These are phyloP conservation scores for Apamea anceps DNA, from an alignment of 2,888 invertebrate genomes.

Conservation along the genomic window DNA sequence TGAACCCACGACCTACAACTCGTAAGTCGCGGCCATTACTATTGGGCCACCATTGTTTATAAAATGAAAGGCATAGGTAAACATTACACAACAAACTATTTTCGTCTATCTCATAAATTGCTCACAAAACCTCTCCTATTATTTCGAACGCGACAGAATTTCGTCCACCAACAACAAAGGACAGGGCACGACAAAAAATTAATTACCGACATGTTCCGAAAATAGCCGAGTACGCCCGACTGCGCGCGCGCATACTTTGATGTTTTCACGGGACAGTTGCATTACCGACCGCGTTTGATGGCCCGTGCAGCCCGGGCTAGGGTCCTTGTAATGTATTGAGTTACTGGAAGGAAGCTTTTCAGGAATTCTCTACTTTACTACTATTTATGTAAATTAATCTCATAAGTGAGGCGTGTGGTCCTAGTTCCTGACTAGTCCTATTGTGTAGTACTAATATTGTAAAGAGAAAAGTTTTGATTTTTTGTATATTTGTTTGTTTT, in stretches of 20 bases:
- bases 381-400: background rate
- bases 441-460: background rate
- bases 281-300: conserved; percentile 57
- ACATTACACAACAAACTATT: conserved; percentile 26
- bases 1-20: background rate
- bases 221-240: conserved; percentile 76
- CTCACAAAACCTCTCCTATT: conserved; percentile 48
- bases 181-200: conserved; percentile 83
- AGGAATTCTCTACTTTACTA: conserved; percentile 25
- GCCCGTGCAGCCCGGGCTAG: conserved; percentile 52
- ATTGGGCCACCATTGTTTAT: background rate
- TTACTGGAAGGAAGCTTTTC: conserved; percentile 30
- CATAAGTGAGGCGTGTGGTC: background rate
- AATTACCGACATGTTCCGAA: conserved; percentile 81
- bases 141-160: conserved; percentile 60
- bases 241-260: conserved; percentile 78
- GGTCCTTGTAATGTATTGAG: conserved; percentile 37
- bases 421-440: background rate
- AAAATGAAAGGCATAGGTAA: background rate
- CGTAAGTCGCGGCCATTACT: background rate
- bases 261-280: conserved; percentile 71
- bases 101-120: conserved; percentile 50
- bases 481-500: too few relatives aligned
- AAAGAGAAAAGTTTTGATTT: too few relatives aligned
- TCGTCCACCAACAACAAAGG: conserved; percentile 78